Evolutionary conservation across 2,888 invertebrate species (phyloP).

Genomic region (Leucoptera coffeella): DNA sequence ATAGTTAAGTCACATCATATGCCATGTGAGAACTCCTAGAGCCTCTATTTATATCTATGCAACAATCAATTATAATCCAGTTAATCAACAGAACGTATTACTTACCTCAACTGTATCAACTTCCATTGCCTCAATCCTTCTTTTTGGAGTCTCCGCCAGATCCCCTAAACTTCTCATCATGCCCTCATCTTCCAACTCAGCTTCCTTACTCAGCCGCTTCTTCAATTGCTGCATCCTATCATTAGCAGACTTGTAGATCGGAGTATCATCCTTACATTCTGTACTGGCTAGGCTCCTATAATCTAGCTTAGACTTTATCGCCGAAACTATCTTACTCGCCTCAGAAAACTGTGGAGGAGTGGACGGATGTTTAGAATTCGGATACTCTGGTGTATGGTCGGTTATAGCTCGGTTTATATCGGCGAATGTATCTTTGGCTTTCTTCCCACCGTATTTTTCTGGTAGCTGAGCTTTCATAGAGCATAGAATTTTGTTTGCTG

Average conservation of each 20-base stretch:
- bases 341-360: constrained; percentile 43
- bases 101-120: constrained; percentile 25
- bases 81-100: not conserved
- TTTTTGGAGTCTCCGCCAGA: not conserved
- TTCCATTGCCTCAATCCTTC: constrained; percentile 23
- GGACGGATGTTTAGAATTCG: constrained; percentile 32
- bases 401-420: constrained; percentile 39
- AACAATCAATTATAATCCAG: too few relatives aligned
- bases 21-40: too few relatives aligned
- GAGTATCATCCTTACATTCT: constrained; percentile 2
- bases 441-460: constrained; percentile 25
- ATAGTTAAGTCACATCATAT: too few relatives aligned
- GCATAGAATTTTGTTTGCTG: constrained; percentile 38
- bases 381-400: constrained; percentile 33
- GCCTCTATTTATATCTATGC: too few relatives aligned
- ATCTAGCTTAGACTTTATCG: constrained; percentile 34
- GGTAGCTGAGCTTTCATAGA: constrained; percentile 43
- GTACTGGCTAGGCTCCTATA: constrained; percentile 12
- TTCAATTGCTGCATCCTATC: constrained; percentile 22
- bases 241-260: constrained; percentile 15
- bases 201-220: constrained; percentile 16
- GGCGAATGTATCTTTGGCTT: constrained; percentile 34
- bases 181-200: constrained; percentile 11
- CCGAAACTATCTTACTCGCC: constrained; percentile 35
- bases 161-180: too few relatives aligned